Evolutionary conservation across 2,113 vertebrate genomes (phyloP), one percentile per base, ranked within the genome.

Genomic region (Ageneiosus marmoratus): DNA sequence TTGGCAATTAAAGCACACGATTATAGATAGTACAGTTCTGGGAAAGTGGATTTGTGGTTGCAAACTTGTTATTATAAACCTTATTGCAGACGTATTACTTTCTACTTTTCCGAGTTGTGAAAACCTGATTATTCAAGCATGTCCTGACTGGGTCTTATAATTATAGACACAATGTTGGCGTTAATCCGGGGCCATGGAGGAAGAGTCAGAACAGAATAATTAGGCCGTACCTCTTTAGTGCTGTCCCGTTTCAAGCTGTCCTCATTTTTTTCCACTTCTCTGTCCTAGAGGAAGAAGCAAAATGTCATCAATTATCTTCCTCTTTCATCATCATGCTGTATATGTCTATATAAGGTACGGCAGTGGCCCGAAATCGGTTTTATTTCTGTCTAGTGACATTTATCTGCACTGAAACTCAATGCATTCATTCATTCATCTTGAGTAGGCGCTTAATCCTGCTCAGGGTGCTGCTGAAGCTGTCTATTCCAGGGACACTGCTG

Each of bases 181-280:
- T 29, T 69, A 70, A 51, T n/a, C 13, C 62, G 70, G 62, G 73
- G 60, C 58, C 81, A 37, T 20, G 41, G 82, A 69, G 73, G 34
- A 41, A 83, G 82, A 70, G 62, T 24, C 48, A 34, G 72, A 76
- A 58, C 60, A 24, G 50, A 58, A 79, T 70, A 83, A 51, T 79
- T 55, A 78, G 75, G 76, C 62, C 83, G 67, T 50, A 87, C 86
- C 86, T 87, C 86, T 85, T 87, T 87, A 83, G 72, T 12, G 48
- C 63, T 13, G 56, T 87, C 86, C 79, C 77, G 79, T 83, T 84
- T 87, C 63, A 87, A 27, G 5, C 24, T 34, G 55, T 87, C 84
- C 79, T 87, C 86, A 63, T 80, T 83, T 75, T 87, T 87, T 34
- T 70, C 32, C 44, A 79, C 76, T 6, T 74, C 84, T 29, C 86